Conservation (phyloP, 2,797 vertebrate species). For the Synanceia verrucosa region DNA sequence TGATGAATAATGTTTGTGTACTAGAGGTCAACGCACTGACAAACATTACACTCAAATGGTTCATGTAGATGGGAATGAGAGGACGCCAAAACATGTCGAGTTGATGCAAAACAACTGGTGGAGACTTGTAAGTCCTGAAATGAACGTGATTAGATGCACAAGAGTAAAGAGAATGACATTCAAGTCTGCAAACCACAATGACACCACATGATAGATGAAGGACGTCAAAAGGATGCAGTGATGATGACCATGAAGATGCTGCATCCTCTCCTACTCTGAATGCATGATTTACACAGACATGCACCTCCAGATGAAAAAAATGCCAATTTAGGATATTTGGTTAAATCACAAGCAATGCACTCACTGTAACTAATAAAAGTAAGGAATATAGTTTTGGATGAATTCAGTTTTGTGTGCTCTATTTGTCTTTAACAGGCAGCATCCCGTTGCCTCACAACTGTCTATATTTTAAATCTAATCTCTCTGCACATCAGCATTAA, state of each 20-base stretch:
- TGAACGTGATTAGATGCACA: constrained; percentile 18
- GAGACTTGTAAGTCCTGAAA: constrained; percentile 37
- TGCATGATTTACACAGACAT: neutral
- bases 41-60: constrained; percentile 42
- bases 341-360: constrained; percentile 1
- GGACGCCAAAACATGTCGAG: constrained; percentile 18
- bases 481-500: constrained; percentile 1
- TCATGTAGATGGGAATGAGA: constrained; percentile 48
- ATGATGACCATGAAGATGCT: constrained; percentile 12
- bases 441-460: neutral
- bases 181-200: constrained; percentile 13
- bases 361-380: neutral
- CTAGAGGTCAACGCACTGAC: constrained; percentile 45
- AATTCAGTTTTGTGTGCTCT: neutral
- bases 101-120: constrained; percentile 21
- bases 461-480: neutral
- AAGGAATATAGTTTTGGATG: neutral
- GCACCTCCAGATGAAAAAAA: constrained; percentile 13
- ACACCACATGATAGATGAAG: constrained; percentile 16
- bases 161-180: constrained; percentile 1
- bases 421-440: neutral
- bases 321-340: constrained; percentile 24
- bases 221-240: constrained; percentile 8
- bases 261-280: neutral
- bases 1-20: constrained; percentile 42